These are phyloP conservation scores for Epinephelus lanceolatus DNA, from an alignment of 2,113 vertebrate genomes.

Conservation along the genomic window DNA sequence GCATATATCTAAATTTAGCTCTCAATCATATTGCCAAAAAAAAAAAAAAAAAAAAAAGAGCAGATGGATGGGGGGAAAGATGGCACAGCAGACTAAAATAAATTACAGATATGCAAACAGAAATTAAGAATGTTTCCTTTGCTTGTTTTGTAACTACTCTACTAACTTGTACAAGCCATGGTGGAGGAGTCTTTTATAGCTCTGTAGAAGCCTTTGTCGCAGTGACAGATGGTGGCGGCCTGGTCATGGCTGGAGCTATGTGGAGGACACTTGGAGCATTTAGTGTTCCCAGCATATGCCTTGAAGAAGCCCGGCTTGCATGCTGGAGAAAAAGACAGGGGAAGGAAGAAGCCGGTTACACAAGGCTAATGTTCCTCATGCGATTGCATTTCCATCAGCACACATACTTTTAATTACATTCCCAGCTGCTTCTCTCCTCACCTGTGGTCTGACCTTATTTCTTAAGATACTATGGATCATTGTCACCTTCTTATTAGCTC, in stretches of 20 bases:
- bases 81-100: not conserved
- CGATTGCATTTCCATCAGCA: conserved; percentile 9
- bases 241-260: conserved; percentile 92
- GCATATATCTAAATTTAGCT: conserved; percentile 14
- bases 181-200: conserved; percentile 93
- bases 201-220: conserved; percentile 95
- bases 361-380: conserved; percentile 31
- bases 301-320: conserved; percentile 97
- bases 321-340: conserved; percentile 80
- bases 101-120: conserved; percentile 5
- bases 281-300: conserved; percentile 94
- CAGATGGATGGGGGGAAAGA: conserved; percentile 13
- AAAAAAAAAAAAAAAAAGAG: not conserved
- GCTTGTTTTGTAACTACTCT: not conserved
- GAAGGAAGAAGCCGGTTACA: conserved; percentile 1
- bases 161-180: conserved; percentile 97
- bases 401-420: conserved; percentile 32
- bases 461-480: conserved; percentile 41
- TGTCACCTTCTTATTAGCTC: conserved; percentile 43
- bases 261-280: conserved; percentile 96
- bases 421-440: conserved; percentile 48
- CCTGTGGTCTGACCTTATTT: conserved; percentile 60
- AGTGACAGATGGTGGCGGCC: conserved; percentile 93
- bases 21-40: not conserved
- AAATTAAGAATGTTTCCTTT: not conserved